phyloP scores from a whole-genome alignment of 2,113 vertebrate species.

The Mastomys natalensis region DNA sequence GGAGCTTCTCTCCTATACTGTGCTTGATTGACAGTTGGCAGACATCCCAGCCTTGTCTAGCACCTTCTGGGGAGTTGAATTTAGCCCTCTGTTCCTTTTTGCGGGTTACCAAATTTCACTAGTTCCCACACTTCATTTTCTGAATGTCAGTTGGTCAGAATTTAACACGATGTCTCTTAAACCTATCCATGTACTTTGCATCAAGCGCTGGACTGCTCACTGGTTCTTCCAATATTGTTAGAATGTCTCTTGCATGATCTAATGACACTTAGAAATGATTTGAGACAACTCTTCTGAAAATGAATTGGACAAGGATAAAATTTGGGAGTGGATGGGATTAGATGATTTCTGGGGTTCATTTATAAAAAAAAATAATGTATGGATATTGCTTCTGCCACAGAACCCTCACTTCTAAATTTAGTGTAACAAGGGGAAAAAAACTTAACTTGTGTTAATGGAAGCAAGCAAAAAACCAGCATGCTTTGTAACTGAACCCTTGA shows the following conservation, averaged over 20 bases:
- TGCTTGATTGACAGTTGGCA: neutral
- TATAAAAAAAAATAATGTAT: neutral
- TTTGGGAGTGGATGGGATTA: neutral
- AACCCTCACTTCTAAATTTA: slow-evolving; percentile 34
- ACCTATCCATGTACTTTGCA: neutral
- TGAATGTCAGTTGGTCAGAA: neutral
- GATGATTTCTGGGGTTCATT: neutral
- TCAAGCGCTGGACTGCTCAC: neutral
- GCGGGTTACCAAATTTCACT: neutral
- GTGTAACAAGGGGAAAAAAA: neutral
- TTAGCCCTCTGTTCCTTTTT: neutral
- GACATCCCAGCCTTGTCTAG: neutral
- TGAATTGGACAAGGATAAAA: neutral
- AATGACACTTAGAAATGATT: neutral
- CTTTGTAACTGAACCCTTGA: neutral
- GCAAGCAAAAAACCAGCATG: neutral
- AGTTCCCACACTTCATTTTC: neutral
- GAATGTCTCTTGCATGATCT: neutral
- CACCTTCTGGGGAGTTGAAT: neutral
- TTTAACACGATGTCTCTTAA: neutral
- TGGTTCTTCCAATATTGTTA: neutral
- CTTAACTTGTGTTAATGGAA: neutral
- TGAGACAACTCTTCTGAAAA: neutral
- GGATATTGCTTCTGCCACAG: neutral
- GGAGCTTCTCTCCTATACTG: neutral